Conservation (phyloP, 2,888 invertebrate species). For the Callosobruchus maculatus region DNA sequence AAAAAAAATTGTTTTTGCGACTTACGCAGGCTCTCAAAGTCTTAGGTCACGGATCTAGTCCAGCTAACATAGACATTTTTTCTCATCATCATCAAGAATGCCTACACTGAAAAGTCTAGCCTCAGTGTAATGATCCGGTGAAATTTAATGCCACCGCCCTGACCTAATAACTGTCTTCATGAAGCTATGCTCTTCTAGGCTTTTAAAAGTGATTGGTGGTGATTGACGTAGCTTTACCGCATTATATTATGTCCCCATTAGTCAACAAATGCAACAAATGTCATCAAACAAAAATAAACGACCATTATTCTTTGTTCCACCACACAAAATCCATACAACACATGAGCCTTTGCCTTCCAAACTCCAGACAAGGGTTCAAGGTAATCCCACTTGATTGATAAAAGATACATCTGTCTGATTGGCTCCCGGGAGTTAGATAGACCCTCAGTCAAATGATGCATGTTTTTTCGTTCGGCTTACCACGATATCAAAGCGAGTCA, state of each 20-base stretch:
- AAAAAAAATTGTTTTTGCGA: too few species aligned
- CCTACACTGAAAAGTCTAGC: too few species aligned
- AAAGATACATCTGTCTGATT: background rate
- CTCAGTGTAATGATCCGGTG: too few species aligned
- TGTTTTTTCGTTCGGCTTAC: background rate
- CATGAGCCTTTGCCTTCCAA: background rate
- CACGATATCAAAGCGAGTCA: background rate
- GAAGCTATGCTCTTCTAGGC: too few species aligned
- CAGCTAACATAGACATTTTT: too few species aligned
- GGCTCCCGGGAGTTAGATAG: background rate
- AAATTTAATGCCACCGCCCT: too few species aligned
- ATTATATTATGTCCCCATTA: background rate
- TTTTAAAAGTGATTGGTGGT: too few species aligned
- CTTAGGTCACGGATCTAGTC: too few species aligned
- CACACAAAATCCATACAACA: background rate
- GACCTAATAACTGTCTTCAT: too few species aligned
- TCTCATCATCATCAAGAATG: too few species aligned
- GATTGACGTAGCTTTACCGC: too few species aligned
- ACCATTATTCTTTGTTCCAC: background rate
- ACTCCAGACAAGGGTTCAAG: background rate
- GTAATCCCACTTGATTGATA: background rate
- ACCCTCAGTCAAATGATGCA: background rate
- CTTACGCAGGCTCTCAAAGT: too few species aligned
- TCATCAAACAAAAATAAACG: background rate
- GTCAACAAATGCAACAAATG: background rate